phyloP scores from a whole-genome alignment of 1,140 invertebrate genomes.

The Kradibia gibbosae region DNA sequence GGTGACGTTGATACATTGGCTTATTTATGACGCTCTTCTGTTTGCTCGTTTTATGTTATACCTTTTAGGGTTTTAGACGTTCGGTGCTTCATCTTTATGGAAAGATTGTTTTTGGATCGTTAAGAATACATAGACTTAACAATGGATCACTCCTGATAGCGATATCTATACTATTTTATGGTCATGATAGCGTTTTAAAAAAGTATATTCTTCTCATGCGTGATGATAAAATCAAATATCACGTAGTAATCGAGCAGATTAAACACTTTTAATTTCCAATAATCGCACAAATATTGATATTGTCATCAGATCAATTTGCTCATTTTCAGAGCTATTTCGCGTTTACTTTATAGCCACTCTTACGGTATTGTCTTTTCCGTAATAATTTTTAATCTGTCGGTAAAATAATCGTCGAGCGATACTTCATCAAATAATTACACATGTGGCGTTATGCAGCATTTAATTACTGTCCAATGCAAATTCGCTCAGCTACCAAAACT shows the following conservation, averaged over 20 bases:
- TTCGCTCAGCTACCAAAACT: neutral
- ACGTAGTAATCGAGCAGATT: neutral
- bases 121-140: neutral
- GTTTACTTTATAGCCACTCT: too few relatives aligned
- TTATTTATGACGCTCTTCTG: conserved; percentile 39
- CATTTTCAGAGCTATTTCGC: too few relatives aligned
- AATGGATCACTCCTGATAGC: conserved; percentile 34
- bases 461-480: too few relatives aligned
- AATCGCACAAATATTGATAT: neutral
- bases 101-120: conserved; percentile 31
- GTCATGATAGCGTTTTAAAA: conserved; percentile 10
- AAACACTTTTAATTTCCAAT: neutral
- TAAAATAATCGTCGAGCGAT: too few relatives aligned
- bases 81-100: conserved; percentile 32
- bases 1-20: conserved; percentile 43
- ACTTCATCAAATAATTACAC: too few relatives aligned
- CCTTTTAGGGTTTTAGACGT: conserved; percentile 24
- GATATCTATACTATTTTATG: conserved; percentile 29
- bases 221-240: conserved; percentile 3
- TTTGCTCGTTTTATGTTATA: conserved; percentile 27
- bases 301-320: too few relatives aligned
- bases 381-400: too few relatives aligned
- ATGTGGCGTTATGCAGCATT: too few relatives aligned
- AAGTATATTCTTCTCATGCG: neutral
- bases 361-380: too few relatives aligned